These are phyloP conservation scores for Amiota communis DNA, from an alignment of 2,888 invertebrate genomes.

Conservation along the genomic window DNA sequence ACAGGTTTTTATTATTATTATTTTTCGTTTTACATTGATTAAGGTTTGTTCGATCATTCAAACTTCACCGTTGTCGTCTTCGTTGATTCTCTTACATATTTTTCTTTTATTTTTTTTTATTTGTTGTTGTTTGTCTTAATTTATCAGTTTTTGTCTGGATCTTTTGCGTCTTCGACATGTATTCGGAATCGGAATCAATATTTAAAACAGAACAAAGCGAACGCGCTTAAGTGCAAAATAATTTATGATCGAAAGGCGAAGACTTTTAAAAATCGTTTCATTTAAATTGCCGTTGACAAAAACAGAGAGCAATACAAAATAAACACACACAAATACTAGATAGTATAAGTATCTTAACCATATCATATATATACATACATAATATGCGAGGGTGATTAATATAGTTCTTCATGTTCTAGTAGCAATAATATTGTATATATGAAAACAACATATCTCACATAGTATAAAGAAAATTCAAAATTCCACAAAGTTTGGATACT, in stretches of 20 bases:
- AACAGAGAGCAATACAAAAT: neutral
- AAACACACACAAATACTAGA: neutral
- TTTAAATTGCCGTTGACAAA: slow-evolving; percentile 38
- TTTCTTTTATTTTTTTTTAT: slow-evolving; percentile 2
- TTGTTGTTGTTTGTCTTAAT: neutral
- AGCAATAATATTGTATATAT: too few species aligned
- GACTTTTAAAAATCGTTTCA: slow-evolving; percentile 47
- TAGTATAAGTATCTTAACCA: neutral
- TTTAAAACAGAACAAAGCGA: slow-evolving; percentile 7
- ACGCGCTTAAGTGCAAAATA: slow-evolving; percentile 60
- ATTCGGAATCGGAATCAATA: neutral
- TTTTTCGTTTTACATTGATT: neutral
- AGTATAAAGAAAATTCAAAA: too few species aligned
- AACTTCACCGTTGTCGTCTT: too few species aligned
- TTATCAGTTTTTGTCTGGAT: neutral
- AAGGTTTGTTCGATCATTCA: neutral
- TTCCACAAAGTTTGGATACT: too few species aligned
- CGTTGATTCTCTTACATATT: neutral
- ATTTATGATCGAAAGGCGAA: slow-evolving; percentile 48
- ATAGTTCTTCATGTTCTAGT: too few species aligned
- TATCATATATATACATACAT: neutral
- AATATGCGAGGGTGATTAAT: neutral
- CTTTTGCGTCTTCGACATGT: neutral
- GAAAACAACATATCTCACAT: too few species aligned
- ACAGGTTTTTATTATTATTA: slow-evolving; percentile 11